Conservation (phyloP, 2,888 invertebrate genomes). For the Lamellibrachia satsuma region DNA sequence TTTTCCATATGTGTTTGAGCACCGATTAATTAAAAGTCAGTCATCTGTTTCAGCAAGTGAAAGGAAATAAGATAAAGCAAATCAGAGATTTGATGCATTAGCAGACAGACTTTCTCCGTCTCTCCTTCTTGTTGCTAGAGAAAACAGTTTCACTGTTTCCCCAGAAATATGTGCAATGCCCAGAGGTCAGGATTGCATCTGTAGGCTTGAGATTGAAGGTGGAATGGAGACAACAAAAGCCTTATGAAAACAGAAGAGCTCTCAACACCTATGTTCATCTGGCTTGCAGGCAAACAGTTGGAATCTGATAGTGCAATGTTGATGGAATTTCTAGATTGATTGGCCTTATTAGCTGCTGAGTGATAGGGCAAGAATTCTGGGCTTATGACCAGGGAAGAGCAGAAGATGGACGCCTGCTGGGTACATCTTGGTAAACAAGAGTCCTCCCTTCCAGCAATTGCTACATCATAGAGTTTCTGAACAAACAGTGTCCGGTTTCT, state of each 20-base stretch:
- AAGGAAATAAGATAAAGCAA: not conserved
- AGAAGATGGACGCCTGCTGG: not conserved
- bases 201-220: not conserved
- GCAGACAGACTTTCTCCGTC: not conserved
- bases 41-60: not conserved
- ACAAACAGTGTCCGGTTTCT: constrained; percentile 13
- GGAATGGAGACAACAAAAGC: not conserved
- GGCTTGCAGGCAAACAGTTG: not conserved
- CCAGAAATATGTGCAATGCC: not conserved
- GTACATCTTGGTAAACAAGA: constrained; percentile 13
- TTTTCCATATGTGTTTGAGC: not conserved
- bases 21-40: not conserved
- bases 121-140: not conserved
- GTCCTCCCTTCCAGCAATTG: not conserved
- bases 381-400: not conserved
- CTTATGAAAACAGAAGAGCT: not conserved
- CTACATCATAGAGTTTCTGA: constrained; percentile 13
- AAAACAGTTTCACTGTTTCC: not conserved
- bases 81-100: not conserved
- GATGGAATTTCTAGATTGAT: constrained; percentile 4
- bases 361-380: not conserved
- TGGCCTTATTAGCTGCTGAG: constrained; percentile 17
- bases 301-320: constrained; percentile 5
- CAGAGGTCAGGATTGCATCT: not conserved
- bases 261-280: not conserved